Evolutionary conservation across 2,797 vertebrate species (phyloP).

Genomic region (Onychomys arenicola): DNA sequence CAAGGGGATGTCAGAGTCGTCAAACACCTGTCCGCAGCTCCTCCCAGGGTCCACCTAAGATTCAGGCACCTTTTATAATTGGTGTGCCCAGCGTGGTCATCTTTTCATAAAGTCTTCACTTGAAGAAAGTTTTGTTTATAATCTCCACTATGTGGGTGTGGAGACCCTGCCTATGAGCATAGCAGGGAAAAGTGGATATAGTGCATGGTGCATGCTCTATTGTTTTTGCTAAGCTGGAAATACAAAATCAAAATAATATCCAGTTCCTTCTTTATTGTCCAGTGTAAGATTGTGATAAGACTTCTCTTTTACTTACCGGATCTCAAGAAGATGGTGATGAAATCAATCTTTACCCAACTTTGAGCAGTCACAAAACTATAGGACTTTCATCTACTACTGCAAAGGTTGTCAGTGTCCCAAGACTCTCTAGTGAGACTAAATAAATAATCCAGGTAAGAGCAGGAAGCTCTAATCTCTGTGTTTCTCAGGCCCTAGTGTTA

Average conservation of each 20-base stretch:
- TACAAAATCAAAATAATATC: slow-evolving; percentile 20
- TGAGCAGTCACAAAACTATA: neutral
- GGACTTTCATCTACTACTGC: neutral
- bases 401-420: neutral
- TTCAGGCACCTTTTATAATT: neutral
- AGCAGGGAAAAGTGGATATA: neutral
- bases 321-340: neutral
- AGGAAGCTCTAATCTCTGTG: neutral
- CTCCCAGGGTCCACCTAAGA: neutral
- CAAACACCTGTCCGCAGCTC: neutral
- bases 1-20: neutral
- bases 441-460: neutral
- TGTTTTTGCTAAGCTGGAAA: slow-evolving; percentile 25
- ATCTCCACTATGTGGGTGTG: neutral
- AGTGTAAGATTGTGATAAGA: neutral
- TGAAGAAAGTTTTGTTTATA: neutral
- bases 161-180: neutral
- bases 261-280: neutral
- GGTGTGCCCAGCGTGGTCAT: neutral
- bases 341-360: slow-evolving; percentile 32
- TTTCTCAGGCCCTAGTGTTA: neutral
- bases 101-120: neutral
- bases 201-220: neutral
- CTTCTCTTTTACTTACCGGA: slow-evolving; percentile 30
- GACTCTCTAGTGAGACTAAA: neutral